Evolutionary conservation across 2,888 invertebrate species (phyloP).

Genomic region (Resseliella maxima): DNA sequence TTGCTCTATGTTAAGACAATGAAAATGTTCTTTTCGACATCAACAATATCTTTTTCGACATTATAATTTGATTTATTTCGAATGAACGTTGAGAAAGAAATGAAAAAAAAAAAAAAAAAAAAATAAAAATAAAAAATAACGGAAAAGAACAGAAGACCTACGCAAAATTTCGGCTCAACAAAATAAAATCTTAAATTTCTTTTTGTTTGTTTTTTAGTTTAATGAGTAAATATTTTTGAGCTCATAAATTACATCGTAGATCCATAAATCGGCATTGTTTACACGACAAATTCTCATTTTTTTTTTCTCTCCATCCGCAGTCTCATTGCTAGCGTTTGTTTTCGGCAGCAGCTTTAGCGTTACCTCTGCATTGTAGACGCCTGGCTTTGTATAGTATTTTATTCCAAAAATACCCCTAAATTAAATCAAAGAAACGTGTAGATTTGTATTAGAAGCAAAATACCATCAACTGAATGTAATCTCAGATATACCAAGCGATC

Average conservation of each 20-base stretch:
- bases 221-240: slow-evolving; percentile 38
- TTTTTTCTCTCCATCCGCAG: background rate
- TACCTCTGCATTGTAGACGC: background rate
- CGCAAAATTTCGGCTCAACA: no score
- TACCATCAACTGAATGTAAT: background rate
- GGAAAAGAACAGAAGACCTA: no score
- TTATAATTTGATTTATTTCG: background rate
- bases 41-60: background rate
- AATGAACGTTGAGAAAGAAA: background rate
- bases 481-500: background rate
- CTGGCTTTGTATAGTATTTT: background rate
- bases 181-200: slow-evolving; percentile 22
- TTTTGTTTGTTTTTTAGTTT: slow-evolving; percentile 18
- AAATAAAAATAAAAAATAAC: no score
- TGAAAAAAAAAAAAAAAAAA: no score
- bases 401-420: background rate
- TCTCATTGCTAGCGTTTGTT: background rate
- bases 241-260: slow-evolving; percentile 34
- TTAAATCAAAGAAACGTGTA: background rate
- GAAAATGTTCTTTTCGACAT: no score
- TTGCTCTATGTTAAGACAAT: background rate
- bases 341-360: background rate
- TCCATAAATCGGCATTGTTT: slow-evolving; percentile 47
- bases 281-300: background rate
- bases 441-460: background rate